Evolutionary conservation across 2,888 invertebrate species (phyloP), one percentile per base, ranked within the genome.

Genomic region (Drosophila colorata): DNA sequence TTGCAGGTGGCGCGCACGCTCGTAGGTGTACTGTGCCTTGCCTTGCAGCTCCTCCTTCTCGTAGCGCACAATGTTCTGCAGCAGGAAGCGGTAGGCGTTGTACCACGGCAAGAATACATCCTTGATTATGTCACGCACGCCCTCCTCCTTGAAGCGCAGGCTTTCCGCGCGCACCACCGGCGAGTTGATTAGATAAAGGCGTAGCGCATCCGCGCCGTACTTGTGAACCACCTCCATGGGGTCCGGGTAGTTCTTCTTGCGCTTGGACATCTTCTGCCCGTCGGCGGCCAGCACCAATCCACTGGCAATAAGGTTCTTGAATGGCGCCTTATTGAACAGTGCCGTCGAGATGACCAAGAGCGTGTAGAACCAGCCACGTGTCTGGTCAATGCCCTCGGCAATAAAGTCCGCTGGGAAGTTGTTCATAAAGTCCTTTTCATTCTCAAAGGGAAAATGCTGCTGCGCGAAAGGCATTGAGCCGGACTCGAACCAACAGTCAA

Each of bases 401-500:
- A 99, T 98, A 90, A 99, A 99, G 93, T 99, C 98, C 0, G 99
- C 99, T 0, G 99, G 99, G 90, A 99, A 99, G 74, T 95, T 94
- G 38, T 96, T 96, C 72, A 97, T 96, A 91, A 99, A 99, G 59
- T 96, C 96, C 89, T 96, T 96, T 78, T 94, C 94, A 87, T 96
- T 96, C 91, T 99, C 98, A 92, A 99, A 99, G 0, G 99, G 99
- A 92, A 97, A 99, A 93, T 99, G 98, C 82, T 95, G 94, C 91
- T 98, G 98, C 0, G 98, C 99, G 90, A 98, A 99, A 0, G 99
- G 99, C 99, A 99, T 99, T 18, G 98, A 98, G 4, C 99, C 99
- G 0, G 98, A 98, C 92, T 99, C 99, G 93, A 99, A 99, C 99
- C 99, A 99, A 91, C 99, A 99, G 92, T 99, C 99, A 92, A 99